Evolutionary conservation across 2,113 vertebrate genomes (phyloP).

Genomic region (Paratilapia polleni): DNA sequence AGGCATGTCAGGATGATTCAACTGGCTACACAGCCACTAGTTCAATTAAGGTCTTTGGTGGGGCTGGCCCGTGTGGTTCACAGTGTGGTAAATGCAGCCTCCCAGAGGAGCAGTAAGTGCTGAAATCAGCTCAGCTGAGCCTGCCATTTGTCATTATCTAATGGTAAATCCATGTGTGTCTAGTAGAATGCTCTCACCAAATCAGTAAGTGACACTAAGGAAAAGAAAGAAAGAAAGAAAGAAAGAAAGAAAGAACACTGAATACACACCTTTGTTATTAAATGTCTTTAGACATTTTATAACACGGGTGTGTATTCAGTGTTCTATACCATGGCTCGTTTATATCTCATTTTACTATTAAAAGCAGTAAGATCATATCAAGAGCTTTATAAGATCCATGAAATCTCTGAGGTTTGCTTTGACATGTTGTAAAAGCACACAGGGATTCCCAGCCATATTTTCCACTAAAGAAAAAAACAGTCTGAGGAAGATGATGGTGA

Average conservation of each 20-base stretch:
- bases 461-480: conserved; percentile 4
- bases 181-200: conserved; percentile 41
- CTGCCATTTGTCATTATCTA: conserved; percentile 79
- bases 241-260: conserved; percentile 16
- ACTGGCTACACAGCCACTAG: conserved; percentile 63
- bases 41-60: conserved; percentile 70
- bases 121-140: conserved; percentile 75
- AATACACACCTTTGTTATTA: background rate
- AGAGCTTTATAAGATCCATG: conserved; percentile 13
- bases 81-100: conserved; percentile 53
- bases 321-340: background rate
- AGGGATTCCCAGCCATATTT: background rate
- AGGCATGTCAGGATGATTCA: conserved; percentile 73
- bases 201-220: conserved; percentile 49
- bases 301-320: background rate
- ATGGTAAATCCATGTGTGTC: conserved; percentile 77
- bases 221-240: conserved; percentile 25
- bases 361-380: conserved; percentile 29
- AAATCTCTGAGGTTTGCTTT: conserved; percentile 28
- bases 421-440: conserved; percentile 10
- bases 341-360: background rate
- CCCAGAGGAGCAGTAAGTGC: conserved; percentile 72
- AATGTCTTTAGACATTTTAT: background rate
- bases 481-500: conserved; percentile 28
- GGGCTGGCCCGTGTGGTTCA: conserved; percentile 46